A percentile compares a stretch with the other conserved stretches of the same genome.
phyloP scores from a whole-genome alignment of 2,113 vertebrate species.

The Hippolais icterina region DNA sequence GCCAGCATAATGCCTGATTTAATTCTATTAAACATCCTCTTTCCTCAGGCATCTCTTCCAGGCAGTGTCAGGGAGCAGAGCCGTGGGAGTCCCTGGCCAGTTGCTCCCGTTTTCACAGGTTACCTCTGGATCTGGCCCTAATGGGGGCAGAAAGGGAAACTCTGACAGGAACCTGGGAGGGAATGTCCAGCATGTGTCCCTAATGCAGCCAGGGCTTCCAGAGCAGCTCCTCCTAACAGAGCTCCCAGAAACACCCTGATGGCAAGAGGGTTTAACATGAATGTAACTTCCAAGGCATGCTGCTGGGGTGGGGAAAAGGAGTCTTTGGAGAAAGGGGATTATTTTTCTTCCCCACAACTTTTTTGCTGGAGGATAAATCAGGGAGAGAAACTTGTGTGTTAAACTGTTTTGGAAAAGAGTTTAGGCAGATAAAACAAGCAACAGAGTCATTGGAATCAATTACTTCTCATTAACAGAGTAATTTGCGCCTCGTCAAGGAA shows the following conservation, averaged over 20 bases:
- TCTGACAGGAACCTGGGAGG: background rate
- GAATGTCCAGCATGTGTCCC: background rate
- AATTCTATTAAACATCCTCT: background rate
- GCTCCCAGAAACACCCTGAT: background rate
- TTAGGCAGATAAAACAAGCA: background rate
- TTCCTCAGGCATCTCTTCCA: background rate
- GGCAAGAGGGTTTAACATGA: background rate
- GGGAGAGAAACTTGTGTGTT: background rate
- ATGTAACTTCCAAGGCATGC: background rate
- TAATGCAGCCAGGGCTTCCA: background rate
- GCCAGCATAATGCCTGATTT: background rate
- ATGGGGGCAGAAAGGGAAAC: background rate
- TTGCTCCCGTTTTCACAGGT: background rate
- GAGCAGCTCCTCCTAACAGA: background rate
- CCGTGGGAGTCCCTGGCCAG: accelerated
- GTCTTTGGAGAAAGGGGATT: background rate
- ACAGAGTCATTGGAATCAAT: background rate
- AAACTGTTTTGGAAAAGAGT: background rate
- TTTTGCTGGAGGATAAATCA: background rate
- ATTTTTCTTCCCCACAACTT: background rate
- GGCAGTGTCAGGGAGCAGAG: background rate
- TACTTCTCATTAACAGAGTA: background rate
- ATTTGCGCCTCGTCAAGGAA: background rate
- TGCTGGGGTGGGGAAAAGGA: background rate
- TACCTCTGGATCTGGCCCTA: background rate